phyloP scores from a whole-genome alignment of 2,797 vertebrate genomes.

The Chiloscyllium punctatum region DNA sequence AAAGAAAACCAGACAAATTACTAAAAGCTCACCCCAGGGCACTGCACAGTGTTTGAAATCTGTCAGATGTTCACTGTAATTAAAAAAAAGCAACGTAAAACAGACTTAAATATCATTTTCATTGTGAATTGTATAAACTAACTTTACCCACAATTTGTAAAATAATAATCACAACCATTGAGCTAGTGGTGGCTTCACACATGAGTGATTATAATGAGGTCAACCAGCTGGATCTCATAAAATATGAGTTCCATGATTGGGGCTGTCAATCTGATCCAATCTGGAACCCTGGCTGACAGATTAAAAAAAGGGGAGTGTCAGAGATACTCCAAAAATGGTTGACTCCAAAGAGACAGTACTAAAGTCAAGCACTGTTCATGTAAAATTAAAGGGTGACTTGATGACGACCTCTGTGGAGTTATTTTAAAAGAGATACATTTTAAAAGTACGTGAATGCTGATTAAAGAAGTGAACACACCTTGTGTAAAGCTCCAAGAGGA shows the following conservation, averaged over 20 bases:
- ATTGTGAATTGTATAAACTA: not conserved
- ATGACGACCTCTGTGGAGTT: too few relatives aligned
- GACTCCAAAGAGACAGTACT: too few relatives aligned
- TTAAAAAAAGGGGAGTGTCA: too few relatives aligned
- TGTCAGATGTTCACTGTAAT: not conserved
- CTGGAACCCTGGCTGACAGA: too few relatives aligned
- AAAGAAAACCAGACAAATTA: not conserved
- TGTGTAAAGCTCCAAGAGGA: not conserved
- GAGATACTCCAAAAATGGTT: too few relatives aligned
- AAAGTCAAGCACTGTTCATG: too few relatives aligned
- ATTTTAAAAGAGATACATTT: not conserved
- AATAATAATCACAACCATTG: not conserved
- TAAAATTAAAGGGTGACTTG: too few relatives aligned
- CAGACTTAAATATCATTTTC: not conserved
- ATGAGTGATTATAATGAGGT: too few relatives aligned
- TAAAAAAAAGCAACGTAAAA: not conserved
- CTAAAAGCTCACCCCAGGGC: not conserved
- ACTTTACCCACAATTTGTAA: not conserved
- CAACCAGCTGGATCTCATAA: too few relatives aligned
- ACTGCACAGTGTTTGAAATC: not conserved
- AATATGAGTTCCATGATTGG: too few relatives aligned
- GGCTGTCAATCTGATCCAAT: too few relatives aligned
- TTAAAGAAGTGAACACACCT: not conserved
- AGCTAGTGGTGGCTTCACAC: not conserved
- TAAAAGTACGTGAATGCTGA: not conserved